A percentile compares a stretch with the other conserved stretches of the same genome.
Conservation (phyloP, 2,113 vertebrate species). For the Bos indicus region DNA sequence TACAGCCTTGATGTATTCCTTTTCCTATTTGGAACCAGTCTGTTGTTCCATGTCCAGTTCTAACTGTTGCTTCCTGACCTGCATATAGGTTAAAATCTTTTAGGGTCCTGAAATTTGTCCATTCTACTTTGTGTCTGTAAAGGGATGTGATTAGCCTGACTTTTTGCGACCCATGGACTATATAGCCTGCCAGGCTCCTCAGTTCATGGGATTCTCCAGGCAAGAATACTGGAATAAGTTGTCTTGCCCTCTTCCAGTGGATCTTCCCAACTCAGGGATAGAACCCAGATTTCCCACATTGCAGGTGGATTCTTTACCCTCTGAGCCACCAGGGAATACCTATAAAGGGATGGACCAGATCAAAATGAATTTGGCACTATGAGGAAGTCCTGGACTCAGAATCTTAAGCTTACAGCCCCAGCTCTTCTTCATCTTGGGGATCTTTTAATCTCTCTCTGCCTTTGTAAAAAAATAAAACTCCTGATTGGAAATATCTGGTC, state of each 20-base stretch:
- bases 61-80: too few species aligned
- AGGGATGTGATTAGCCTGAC: not conserved
- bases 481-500: not conserved
- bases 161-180: not conserved
- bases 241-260: not conserved
- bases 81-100: not conserved
- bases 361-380: not conserved
- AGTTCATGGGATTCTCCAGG: not conserved
- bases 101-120: not conserved
- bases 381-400: not conserved
- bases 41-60: too few species aligned
- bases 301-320: not conserved
- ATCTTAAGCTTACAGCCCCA: not conserved
- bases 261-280: not conserved
- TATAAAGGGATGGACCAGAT: not conserved
- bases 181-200: not conserved
- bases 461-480: not conserved
- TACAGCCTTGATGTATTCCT: too few species aligned
- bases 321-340: not conserved
- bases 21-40: too few species aligned
- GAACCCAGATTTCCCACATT: accelerated
- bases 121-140: not conserved
- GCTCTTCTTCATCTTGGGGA: not conserved
- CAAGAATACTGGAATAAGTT: not conserved
- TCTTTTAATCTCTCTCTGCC: not conserved